Percentiles rank a stretch among this genome's conserved stretches.
Conservation (phyloP, 1,140 invertebrate species). For the Hesperophylax magnus region DNA sequence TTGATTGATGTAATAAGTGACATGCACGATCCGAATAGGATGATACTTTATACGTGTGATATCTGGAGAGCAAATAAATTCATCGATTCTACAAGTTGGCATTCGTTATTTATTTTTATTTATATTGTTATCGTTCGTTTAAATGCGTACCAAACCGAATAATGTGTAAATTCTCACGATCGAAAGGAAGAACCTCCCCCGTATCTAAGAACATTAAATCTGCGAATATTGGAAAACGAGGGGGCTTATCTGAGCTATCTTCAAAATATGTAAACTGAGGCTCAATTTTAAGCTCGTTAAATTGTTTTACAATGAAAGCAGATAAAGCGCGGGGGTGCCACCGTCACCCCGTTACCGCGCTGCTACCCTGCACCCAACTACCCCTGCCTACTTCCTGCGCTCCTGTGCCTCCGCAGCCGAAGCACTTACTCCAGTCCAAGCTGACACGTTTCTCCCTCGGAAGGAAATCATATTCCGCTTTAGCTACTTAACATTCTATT, state of each 20-base stretch:
- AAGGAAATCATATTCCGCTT: conserved; percentile 59
- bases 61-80: no score
- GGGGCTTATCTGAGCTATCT: conserved; percentile 25
- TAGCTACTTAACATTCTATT: conserved; percentile 59
- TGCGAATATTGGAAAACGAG: conserved; percentile 15
- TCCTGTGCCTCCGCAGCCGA: neutral
- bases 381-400: conserved; percentile 5
- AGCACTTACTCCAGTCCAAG: conserved; percentile 51
- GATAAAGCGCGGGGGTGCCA: conserved; percentile 38
- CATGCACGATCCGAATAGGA: no score
- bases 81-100: no score
- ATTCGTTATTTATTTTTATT: no score
- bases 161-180: neutral
- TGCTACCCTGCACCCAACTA: no score
- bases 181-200: neutral
- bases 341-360: neutral
- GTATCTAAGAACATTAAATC: conserved; percentile 16
- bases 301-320: conserved; percentile 58
- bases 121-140: no score
- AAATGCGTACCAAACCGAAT: no score
- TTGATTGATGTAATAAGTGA: neutral
- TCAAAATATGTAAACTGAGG: conserved; percentile 45
- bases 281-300: conserved; percentile 59
- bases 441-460: conserved; percentile 48
- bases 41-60: no score